phyloP scores from a whole-genome alignment of 2,113 vertebrate genomes.

The Mobula hypostoma region DNA sequence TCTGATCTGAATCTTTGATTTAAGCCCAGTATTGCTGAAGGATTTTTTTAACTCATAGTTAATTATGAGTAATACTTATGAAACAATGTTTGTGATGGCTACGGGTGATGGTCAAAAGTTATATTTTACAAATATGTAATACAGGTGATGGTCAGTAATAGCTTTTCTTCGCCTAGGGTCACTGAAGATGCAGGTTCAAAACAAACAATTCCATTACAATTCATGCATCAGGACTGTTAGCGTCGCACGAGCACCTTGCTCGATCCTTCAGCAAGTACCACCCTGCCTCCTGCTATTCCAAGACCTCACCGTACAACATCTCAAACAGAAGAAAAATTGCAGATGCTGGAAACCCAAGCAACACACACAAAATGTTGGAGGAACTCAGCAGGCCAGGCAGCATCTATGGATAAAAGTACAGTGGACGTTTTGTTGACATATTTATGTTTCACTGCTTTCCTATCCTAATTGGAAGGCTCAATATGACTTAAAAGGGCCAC shows the following conservation, averaged over 20 bases:
- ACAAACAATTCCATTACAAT: not conserved
- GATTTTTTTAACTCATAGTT: not conserved
- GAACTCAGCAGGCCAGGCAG: too few species aligned
- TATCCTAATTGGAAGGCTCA: not conserved
- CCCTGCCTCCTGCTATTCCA: not conserved
- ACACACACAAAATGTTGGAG: too few species aligned
- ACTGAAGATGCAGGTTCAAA: not conserved
- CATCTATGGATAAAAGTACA: too few species aligned
- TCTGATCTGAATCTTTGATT: not conserved
- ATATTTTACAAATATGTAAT: not conserved
- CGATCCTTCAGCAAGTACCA: too few species aligned
- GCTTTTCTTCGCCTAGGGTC: not conserved
- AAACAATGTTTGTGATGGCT: not conserved
- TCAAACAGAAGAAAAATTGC: too few species aligned
- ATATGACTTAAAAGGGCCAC: too few species aligned
- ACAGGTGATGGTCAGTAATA: not conserved
- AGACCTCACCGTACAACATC: not conserved
- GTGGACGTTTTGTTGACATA: too few species aligned
- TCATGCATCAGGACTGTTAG: not conserved
- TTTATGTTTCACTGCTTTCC: not conserved
- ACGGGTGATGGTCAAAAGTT: not conserved
- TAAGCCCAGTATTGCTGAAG: not conserved
- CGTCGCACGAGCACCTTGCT: too few species aligned
- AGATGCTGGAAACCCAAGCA: too few species aligned
- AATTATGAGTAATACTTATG: not conserved